Conservation (phyloP, 2,113 vertebrate species). For the Antidorcas marsupialis region DNA sequence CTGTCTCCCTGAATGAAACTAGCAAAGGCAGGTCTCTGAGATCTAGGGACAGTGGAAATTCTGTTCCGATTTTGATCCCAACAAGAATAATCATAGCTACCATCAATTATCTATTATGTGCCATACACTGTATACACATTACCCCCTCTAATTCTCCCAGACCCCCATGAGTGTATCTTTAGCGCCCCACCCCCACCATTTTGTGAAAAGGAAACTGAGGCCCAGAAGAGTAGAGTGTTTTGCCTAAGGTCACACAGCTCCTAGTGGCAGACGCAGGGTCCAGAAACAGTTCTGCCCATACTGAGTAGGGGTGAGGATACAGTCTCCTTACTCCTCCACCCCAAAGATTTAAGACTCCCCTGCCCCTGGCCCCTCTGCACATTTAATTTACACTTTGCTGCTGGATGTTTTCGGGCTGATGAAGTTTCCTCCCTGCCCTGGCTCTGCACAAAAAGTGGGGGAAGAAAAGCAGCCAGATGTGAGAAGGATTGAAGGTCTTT, state of each 20-base stretch:
- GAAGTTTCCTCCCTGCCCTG: slow-evolving; percentile 73
- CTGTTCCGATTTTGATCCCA: neutral
- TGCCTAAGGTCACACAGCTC: neutral
- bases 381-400: slow-evolving; percentile 69
- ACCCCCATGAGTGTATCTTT: neutral
- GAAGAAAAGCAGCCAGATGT: slow-evolving; percentile 82
- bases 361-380: slow-evolving; percentile 3
- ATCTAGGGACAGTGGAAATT: neutral
- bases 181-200: neutral
- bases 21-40: neutral
- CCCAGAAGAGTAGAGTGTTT: neutral
- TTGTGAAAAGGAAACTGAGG: neutral
- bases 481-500: slow-evolving; percentile 76
- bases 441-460: slow-evolving; percentile 57
- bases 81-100: neutral
- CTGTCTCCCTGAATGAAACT: slow-evolving; percentile 37
- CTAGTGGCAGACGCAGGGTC: neutral
- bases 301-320: neutral
- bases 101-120: neutral
- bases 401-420: slow-evolving; percentile 73
- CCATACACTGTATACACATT: no score
- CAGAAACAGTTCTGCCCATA: neutral
- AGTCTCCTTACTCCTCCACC: neutral
- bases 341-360: neutral
- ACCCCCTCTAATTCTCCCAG: neutral